Evolutionary conservation across 2,888 invertebrate genomes (phyloP).

Genomic region (Perizoma affinitatum): DNA sequence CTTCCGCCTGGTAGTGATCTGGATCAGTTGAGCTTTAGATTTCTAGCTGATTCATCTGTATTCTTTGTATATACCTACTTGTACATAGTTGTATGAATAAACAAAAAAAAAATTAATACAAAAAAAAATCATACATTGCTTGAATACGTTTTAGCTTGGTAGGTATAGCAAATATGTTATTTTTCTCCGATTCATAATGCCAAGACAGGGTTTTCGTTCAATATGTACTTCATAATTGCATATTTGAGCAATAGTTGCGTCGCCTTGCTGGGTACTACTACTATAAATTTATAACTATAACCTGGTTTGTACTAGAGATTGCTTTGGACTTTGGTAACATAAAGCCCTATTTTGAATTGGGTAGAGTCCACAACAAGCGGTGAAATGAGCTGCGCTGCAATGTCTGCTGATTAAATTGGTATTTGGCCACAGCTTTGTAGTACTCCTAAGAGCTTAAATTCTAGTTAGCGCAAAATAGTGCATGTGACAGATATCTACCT

Average conservation of each 20-base stretch:
- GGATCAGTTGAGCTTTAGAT: too few relatives aligned
- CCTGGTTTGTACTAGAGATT: conserved; percentile 5
- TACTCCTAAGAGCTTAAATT: conserved; percentile 15
- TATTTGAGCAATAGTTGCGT: too few relatives aligned
- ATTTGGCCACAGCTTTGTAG: conserved; percentile 12
- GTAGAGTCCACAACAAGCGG: conserved; percentile 6
- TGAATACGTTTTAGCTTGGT: background rate
- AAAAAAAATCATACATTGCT: too few relatives aligned
- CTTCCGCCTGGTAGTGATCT: too few relatives aligned
- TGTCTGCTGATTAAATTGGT: conserved; percentile 25
- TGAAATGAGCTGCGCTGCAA: conserved; percentile 15
- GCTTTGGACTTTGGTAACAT: background rate
- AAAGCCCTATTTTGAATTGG: background rate
- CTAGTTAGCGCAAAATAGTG: conserved; percentile 23
- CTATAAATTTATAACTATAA: too few relatives aligned
- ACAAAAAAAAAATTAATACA: too few relatives aligned
- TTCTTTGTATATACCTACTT: too few relatives aligned
- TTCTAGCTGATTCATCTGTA: too few relatives aligned
- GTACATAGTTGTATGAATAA: too few relatives aligned
- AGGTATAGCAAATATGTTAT: background rate
- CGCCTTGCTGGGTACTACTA: too few relatives aligned
- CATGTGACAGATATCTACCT: conserved; percentile 18
- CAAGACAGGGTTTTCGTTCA: background rate
- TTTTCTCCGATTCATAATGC: background rate
- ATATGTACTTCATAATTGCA: too few relatives aligned